Evolutionary conservation across 2,797 vertebrate species (phyloP).

Genomic region (Sebastes matsubarae): DNA sequence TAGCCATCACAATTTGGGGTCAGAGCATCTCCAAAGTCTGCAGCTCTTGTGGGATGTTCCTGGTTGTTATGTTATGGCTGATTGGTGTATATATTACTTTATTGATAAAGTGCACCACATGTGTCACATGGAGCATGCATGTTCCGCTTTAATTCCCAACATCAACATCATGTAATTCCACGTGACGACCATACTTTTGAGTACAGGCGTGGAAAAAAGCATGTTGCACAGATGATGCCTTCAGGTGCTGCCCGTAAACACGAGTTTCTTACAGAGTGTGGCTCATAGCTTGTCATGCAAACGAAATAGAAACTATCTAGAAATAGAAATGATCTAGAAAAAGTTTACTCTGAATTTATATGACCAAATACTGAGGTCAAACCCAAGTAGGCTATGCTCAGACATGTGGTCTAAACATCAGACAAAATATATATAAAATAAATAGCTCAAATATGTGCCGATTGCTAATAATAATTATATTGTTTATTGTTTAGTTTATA

Average conservation of each 20-base stretch:
- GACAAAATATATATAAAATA: background rate
- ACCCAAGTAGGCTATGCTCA: background rate
- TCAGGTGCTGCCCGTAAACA: background rate
- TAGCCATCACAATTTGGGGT: too few relatives aligned
- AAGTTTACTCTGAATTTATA: too few relatives aligned
- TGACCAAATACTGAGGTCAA: background rate
- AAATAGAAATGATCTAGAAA: too few relatives aligned
- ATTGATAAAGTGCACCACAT: too few relatives aligned
- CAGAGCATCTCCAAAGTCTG: too few relatives aligned
- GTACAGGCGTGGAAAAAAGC: background rate
- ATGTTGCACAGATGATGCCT: background rate
- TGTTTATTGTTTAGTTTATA: too few relatives aligned
- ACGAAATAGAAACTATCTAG: background rate
- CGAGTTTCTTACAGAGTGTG: background rate
- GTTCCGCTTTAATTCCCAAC: background rate
- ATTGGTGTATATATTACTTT: too few relatives aligned
- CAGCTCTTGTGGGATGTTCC: too few relatives aligned
- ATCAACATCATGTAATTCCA: background rate
- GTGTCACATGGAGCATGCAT: too few relatives aligned
- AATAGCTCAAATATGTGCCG: background rate
- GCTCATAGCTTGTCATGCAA: background rate
- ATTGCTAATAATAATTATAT: background rate
- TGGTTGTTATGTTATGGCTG: too few relatives aligned
- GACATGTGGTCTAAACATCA: too few relatives aligned
- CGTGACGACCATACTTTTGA: background rate